Percentiles rank a stretch among this genome's conserved stretches.
These are phyloP conservation scores for Aurelia sp. DNA, from an alignment of 30 jellyfish, hydroid and myxozoan genomes.

Conservation along the genomic window DNA sequence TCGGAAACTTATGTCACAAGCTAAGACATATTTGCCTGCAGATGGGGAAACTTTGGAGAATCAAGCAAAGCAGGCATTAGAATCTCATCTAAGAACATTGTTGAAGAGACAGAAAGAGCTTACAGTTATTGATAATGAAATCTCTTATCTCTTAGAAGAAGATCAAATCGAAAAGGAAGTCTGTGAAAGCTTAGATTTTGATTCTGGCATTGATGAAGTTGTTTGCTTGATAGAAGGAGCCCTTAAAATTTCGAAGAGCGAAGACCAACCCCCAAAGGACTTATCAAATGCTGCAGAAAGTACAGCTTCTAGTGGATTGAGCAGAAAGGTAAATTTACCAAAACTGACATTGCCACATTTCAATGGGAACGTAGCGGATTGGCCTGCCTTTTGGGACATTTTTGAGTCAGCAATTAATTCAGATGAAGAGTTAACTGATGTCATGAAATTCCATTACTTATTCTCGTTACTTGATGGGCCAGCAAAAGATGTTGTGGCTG, in stretches of 20 bases:
- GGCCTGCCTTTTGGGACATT: slow-evolving; percentile 31
- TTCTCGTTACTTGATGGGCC: slow-evolving; percentile 34
- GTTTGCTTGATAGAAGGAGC: slow-evolving; percentile 19
- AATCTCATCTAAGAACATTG: slow-evolving; percentile 14
- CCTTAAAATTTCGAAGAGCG: background rate
- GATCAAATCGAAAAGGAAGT: no score
- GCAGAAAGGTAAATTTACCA: slow-evolving; percentile 11
- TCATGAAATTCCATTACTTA: slow-evolving; percentile 26
- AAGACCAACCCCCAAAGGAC: no score
- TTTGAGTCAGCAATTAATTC: slow-evolving; percentile 21
- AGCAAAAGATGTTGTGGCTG: slow-evolving; percentile 4
- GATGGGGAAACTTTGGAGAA: no score
- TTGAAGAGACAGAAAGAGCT: slow-evolving; percentile 15
- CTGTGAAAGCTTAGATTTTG: background rate
- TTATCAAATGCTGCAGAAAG: no score
- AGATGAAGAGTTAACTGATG: slow-evolving; percentile 15
- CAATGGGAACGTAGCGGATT: background rate
- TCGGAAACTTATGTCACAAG: background rate
- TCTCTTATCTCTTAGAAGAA: no score
- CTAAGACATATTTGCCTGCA: background rate
- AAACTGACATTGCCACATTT: slow-evolving; percentile 27
- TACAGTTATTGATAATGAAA: background rate
- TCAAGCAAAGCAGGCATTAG: background rate
- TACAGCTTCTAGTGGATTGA: background rate
- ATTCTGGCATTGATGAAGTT: background rate